Conservation (phyloP, 2,888 invertebrate species). For the Patella depressa region DNA sequence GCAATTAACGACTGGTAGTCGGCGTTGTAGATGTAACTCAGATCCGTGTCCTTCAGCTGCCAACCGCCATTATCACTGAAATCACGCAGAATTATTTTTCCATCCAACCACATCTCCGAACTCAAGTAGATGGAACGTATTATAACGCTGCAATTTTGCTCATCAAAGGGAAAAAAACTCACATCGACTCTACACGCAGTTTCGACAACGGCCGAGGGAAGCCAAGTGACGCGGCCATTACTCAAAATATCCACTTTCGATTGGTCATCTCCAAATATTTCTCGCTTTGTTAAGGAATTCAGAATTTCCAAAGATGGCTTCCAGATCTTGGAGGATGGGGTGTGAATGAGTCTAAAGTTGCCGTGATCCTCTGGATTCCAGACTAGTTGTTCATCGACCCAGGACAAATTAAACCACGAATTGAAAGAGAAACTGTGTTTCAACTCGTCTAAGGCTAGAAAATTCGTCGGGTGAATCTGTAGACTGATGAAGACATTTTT, state of each 20-base stretch:
- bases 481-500: no score
- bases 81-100: not conserved
- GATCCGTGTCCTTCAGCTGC: not conserved
- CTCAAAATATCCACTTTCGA: not conserved
- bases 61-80: not conserved
- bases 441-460: no score
- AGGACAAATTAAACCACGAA: no score
- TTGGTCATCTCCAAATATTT: not conserved
- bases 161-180: not conserved
- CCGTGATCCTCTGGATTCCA: no score
- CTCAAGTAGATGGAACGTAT: not conserved
- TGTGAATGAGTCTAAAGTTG: no score
- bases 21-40: not conserved
- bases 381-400: no score
- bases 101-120: not conserved
- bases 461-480: no score
- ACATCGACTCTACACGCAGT: not conserved
- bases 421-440: no score
- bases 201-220: not conserved
- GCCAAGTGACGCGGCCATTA: not conserved
- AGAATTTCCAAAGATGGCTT: no score
- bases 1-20: not conserved
- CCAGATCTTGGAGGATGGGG: no score
- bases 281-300: no score
- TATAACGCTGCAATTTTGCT: not conserved